Base-by-base conservation (phyloP, 1,140 invertebrate species). In the Teleopsis dalmanni region DNA sequence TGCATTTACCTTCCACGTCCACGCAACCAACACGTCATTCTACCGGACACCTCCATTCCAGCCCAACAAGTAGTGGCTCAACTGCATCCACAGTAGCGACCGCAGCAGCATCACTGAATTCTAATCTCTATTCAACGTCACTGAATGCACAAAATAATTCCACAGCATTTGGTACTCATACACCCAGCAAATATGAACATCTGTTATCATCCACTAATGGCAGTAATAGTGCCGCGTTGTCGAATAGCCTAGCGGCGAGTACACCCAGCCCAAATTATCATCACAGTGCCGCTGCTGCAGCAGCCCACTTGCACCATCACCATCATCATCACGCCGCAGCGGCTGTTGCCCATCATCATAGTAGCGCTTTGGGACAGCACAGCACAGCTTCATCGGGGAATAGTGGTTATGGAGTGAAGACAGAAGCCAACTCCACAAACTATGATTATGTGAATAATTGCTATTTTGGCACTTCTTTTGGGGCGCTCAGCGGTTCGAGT, bases 381-480 rank as follows among this genome's bases (percentile, higher is more conserved):
- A 47, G 38, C 46, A 48, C 52, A 54, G 72, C 62, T 52, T 50
- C 44, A 19, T 44, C 29, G 9, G 27, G 19, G 18, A 22, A 33
- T 13, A 42, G 40, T 25, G 36, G 47, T 4, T 65, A 66, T 14
- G 60, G 60, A 2, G 62, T 70, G 8, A 70, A 71, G 29, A 65
- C 68, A 13, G 67, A 70, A 51, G 48, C 58, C 18, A 70, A 58
- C 48, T 57, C 57, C 50, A 62, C 60, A 22, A 70, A 67, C 36
- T 71, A 71, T 37, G 68, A 71, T 44, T 70, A 69, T 50, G 63
- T 65, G 48, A 70, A 67, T 53, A 71, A 67, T 42, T 70, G 68
- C 22, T 67, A 69, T 21, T 69, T 69, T 22, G 62, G 65, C 2
- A 57, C 57, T 3, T 60, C 62, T 6, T 69, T 69, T 48, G 60